These are phyloP conservation scores for Melanophora roralis DNA, from an alignment of 2,888 invertebrate genomes.

Conservation along the genomic window DNA sequence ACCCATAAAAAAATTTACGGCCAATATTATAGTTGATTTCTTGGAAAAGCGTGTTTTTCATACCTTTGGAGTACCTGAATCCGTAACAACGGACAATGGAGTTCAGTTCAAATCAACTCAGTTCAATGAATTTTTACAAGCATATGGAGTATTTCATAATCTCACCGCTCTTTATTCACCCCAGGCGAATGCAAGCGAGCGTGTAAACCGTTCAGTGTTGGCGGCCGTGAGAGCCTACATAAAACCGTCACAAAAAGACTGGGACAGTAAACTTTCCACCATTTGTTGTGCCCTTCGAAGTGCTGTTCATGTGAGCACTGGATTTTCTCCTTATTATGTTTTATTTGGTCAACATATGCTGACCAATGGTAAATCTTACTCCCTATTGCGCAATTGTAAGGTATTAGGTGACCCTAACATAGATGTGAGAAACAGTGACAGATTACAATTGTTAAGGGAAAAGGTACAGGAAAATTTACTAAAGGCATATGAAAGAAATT, in stretches of 20 bases:
- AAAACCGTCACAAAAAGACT: no score
- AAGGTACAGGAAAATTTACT: background rate
- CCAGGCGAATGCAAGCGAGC: no score
- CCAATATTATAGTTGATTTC: background rate
- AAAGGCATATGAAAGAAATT: background rate
- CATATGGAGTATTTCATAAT: background rate
- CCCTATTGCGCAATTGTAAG: background rate
- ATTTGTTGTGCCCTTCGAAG: conserved; percentile 15
- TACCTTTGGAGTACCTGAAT: no score
- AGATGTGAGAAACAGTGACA: background rate
- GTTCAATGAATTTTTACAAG: background rate
- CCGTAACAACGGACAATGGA: conserved; percentile 3
- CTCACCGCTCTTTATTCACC: background rate
- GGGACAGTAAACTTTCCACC: background rate
- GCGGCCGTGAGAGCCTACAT: background rate
- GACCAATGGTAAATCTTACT: no score
- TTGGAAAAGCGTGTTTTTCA: background rate
- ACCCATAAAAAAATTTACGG: no score
- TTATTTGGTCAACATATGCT: conserved; percentile 23
- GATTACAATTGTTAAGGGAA: background rate
- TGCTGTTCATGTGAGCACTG: conserved; percentile 8
- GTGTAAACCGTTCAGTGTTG: background rate
- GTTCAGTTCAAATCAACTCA: background rate
- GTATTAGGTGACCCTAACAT: background rate
- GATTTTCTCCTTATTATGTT: conserved; percentile 24